Percentiles rank a stretch among this genome's conserved stretches.
These are phyloP conservation scores for Noctua fimbriata DNA, from an alignment of 2,888 invertebrate genomes.

Conservation along the genomic window DNA sequence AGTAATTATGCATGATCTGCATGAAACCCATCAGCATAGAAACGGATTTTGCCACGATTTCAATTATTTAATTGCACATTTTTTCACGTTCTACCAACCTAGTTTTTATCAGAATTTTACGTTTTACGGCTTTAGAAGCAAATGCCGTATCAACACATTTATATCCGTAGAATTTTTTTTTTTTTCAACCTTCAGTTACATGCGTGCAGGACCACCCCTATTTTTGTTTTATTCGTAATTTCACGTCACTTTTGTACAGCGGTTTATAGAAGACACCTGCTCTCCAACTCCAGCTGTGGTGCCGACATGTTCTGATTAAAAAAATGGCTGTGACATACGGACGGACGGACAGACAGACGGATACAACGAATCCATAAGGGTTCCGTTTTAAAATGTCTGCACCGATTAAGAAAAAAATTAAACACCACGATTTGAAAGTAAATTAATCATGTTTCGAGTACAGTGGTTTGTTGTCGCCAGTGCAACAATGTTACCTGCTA, in stretches of 20 bases:
- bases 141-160: no score
- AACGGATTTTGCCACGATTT: constrained; percentile 5
- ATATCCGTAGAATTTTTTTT: not conserved
- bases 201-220: not conserved
- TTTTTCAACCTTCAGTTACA: not conserved
- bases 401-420: not conserved
- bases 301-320: not conserved
- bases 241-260: not conserved
- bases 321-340: not conserved
- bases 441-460: not conserved
- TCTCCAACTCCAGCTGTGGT: not conserved
- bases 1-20: constrained; percentile 23
- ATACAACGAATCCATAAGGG: not conserved
- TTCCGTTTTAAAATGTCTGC: not conserved
- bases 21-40: constrained; percentile 18
- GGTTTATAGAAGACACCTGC: not conserved
- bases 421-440: not conserved
- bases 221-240: not conserved
- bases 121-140: no score
- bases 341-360: no score
- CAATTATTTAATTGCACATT: not conserved
- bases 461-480: not conserved
- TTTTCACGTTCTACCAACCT: not conserved
- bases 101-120: not conserved
- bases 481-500: constrained; percentile 26